Conservation (phyloP, 2,113 vertebrate genomes). For the Rhinolophus ferrumequinum region DNA sequence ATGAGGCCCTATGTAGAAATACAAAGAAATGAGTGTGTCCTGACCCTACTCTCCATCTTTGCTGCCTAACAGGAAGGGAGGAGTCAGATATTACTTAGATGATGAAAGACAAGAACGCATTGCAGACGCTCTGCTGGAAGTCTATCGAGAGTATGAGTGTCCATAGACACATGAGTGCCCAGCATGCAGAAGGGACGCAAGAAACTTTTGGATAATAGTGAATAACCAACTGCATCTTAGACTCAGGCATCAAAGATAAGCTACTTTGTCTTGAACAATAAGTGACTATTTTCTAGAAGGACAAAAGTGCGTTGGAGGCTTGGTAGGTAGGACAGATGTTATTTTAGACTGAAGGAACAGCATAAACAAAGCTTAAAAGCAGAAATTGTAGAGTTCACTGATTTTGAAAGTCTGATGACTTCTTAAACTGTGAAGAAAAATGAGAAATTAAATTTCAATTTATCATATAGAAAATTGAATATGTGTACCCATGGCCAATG, state of each 20-base stretch:
- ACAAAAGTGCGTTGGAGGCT: background rate
- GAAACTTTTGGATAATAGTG: background rate
- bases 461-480: background rate
- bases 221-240: background rate
- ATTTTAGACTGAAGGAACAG: background rate
- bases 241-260: background rate
- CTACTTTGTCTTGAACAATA: background rate
- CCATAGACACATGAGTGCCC: fast-evolving
- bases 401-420: background rate
- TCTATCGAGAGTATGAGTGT: background rate
- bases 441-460: background rate
- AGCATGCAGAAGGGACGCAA: background rate
- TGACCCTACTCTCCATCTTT: background rate
- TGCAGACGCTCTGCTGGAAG: background rate
- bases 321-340: background rate
- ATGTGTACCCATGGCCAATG: no score
- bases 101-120: background rate
- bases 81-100: background rate
- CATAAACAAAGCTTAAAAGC: background rate
- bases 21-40: background rate
- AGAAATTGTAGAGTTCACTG: background rate
- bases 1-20: background rate
- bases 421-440: background rate
- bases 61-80: background rate
- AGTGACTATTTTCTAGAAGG: background rate